Evolutionary conservation across 2,113 vertebrate genomes (phyloP), one percentile per base, ranked within the genome.

Genomic region (Amblyornis subalaris): DNA sequence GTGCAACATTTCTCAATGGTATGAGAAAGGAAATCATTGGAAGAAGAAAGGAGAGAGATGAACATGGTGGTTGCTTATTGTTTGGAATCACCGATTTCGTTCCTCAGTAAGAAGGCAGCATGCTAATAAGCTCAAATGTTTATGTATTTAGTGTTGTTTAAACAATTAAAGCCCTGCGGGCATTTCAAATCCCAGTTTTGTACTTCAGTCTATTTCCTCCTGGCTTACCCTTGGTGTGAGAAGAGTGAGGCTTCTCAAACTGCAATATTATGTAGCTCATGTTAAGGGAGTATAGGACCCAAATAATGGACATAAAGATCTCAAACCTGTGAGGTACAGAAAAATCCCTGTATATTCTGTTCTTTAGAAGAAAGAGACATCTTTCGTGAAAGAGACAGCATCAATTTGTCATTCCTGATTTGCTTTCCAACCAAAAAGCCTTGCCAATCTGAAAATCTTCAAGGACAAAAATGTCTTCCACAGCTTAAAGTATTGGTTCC

Each of bases 401-500:
- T 26, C 7, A 25, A 17, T 88, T 73, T 53, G 24, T 77, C 18
- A 76, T 54, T 72, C 21, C 25, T 0, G 1, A 28, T 60, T 35
- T 6, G 2, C 8, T 65, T 89, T 91, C 26, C 67, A 88, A 14
- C 11, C 10, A 74, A 74, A 93, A 90, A 82, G 6, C 12, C 35
- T 75, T 61, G 22, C 8, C 21, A 66, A 10, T 44, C 23, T 47
- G 21, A 53, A 92, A 93, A 82, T 70, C 21, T 80, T 42, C 10
- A 66, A 77, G 23, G 67, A 82, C 21, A 79, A 67, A 78, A 50
- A 51, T 17, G 0, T 78, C 26, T 89, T 72, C 42, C 36, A 67
- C 35, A 50, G 53, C 45, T 85, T 78, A 81, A 88, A 94, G 33
- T 64, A 76, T 54, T 85, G 85, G 12, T 66, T 93, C 33, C 55